phyloP scores from a whole-genome alignment of 2,888 invertebrate species.

The Athripsodes cinereus region DNA sequence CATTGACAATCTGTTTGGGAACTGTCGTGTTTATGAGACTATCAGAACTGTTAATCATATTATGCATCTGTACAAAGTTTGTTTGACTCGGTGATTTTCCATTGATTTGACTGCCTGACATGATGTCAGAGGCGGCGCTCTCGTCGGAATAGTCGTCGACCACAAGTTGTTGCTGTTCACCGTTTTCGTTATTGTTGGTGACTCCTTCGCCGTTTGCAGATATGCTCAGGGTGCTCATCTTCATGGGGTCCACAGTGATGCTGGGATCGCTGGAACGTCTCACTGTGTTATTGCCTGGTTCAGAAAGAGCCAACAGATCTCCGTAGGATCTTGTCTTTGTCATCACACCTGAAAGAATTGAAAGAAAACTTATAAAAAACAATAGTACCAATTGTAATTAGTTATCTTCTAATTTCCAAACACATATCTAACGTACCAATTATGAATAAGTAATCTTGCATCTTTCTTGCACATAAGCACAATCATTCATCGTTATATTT shows the following conservation, averaged over 20 bases:
- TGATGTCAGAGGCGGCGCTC: slow-evolving; percentile 18
- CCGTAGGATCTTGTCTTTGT: slow-evolving; percentile 83
- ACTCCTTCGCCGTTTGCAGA: slow-evolving; percentile 23
- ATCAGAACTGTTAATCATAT: slow-evolving; percentile 18
- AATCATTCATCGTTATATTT: too few relatives aligned
- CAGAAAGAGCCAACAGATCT: slow-evolving; percentile 65
- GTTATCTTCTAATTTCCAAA: too few relatives aligned
- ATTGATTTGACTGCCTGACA: slow-evolving; percentile 21
- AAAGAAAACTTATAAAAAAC: too few relatives aligned
- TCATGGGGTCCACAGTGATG: slow-evolving; percentile 66
- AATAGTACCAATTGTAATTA: too few relatives aligned
- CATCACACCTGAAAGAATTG: slow-evolving; percentile 48
- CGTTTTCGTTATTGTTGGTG: slow-evolving; percentile 20
- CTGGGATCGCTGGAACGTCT: slow-evolving; percentile 82
- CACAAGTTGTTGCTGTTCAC: slow-evolving; percentile 20
- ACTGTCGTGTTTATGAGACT: slow-evolving; percentile 25
- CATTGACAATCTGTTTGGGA: slow-evolving; percentile 25
- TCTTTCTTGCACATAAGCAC: too few relatives aligned
- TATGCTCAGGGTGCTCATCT: slow-evolving; percentile 27
- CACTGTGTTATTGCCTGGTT: slow-evolving; percentile 50
- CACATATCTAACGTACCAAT: too few relatives aligned
- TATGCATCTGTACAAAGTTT: slow-evolving; percentile 22
- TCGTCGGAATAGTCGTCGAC: slow-evolving; percentile 26
- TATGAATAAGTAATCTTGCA: too few relatives aligned
- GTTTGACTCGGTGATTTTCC: slow-evolving; percentile 6